These are phyloP conservation scores for Drosophila miranda DNA, from an alignment of 1,140 invertebrate genomes.

Conservation along the genomic window DNA sequence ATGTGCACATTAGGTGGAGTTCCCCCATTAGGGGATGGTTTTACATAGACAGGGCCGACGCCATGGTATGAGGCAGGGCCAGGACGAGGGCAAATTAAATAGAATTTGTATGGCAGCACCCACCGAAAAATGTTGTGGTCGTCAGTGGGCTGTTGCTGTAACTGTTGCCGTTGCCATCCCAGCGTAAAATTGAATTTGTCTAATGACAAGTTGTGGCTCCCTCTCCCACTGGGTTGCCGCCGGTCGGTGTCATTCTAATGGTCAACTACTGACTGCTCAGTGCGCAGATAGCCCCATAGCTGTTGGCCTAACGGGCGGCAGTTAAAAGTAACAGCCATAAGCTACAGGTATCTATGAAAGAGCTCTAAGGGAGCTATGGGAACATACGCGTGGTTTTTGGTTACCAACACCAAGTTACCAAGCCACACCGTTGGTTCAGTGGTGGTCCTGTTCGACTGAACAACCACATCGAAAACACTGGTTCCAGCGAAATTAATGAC, in stretches of 20 bases:
- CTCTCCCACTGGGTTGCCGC: conserved; percentile 6
- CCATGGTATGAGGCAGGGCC: not conserved
- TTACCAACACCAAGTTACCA: too few relatives aligned
- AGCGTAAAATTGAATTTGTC: conserved; percentile 78
- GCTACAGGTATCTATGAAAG: conserved; percentile 64
- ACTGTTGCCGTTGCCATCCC: conserved; percentile 25
- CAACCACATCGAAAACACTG: conserved; percentile 24
- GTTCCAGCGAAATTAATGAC: conserved; percentile 54
- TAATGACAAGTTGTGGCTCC: conserved; percentile 77
- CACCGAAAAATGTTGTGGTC: conserved; percentile 76
- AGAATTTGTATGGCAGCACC: conserved; percentile 73
- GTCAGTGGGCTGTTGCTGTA: conserved; percentile 47
- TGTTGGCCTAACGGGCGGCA: conserved; percentile 72
- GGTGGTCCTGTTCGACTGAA: conserved; percentile 12
- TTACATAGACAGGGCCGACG: not conserved
- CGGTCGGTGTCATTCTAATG: conserved; percentile 65
- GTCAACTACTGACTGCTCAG: conserved; percentile 59
- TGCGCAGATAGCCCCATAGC: conserved; percentile 54
- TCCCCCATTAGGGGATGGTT: not conserved
- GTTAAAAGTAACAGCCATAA: conserved; percentile 72
- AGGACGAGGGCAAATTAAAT: conserved; percentile 63
- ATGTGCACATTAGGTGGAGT: conserved; percentile 73
- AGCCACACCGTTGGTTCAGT: conserved; percentile 24
- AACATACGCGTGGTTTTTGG: conserved; percentile 1
- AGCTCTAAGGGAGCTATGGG: conserved; percentile 28